These are phyloP conservation scores for Bembecia ichneumoniformis DNA, from an alignment of 2,888 invertebrate genomes.

Conservation along the genomic window DNA sequence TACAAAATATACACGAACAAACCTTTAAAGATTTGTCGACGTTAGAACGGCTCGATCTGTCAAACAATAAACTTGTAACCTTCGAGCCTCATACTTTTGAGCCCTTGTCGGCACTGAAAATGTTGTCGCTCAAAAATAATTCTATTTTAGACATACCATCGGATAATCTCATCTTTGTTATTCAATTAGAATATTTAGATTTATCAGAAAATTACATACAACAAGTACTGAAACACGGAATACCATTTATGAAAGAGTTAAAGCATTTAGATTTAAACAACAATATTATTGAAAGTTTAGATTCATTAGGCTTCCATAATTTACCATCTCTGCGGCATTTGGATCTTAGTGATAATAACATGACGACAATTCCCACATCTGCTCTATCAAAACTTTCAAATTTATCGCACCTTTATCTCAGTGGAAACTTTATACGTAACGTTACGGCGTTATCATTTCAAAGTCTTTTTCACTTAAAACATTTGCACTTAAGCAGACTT, in stretches of 20 bases:
- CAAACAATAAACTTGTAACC: slow-evolving; percentile 81
- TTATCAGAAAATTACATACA: slow-evolving; percentile 85
- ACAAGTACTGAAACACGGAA: slow-evolving; percentile 78
- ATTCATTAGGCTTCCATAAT: slow-evolving; percentile 81
- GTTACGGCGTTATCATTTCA: slow-evolving; percentile 85
- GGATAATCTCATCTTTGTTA: slow-evolving; percentile 76
- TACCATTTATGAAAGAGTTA: slow-evolving; percentile 80
- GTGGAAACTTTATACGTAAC: slow-evolving; percentile 82
- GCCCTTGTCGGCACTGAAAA: slow-evolving; percentile 77
- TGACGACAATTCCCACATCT: slow-evolving; percentile 82
- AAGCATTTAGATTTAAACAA: slow-evolving; percentile 79
- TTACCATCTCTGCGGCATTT: slow-evolving; percentile 80
- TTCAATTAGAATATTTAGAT: slow-evolving; percentile 80
- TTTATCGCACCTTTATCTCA: slow-evolving; percentile 82
- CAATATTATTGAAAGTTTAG: slow-evolving; percentile 82
- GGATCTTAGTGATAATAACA: slow-evolving; percentile 86
- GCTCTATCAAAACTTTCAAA: slow-evolving; percentile 83
- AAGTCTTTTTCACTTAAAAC: slow-evolving; percentile 85
- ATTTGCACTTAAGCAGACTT: slow-evolving; percentile 80
- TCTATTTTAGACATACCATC: slow-evolving; percentile 83
- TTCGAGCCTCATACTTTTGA: slow-evolving; percentile 80
- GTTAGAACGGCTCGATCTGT: slow-evolving; percentile 81
- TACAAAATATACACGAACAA: slow-evolving; percentile 79
- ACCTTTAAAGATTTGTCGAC: slow-evolving; percentile 85
- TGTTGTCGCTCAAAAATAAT: slow-evolving; percentile 83